Percentiles rank a stretch among this genome's conserved stretches.
These are phyloP conservation scores for Neofelis nebulosa DNA, from an alignment of 2,113 vertebrate genomes.

Conservation along the genomic window DNA sequence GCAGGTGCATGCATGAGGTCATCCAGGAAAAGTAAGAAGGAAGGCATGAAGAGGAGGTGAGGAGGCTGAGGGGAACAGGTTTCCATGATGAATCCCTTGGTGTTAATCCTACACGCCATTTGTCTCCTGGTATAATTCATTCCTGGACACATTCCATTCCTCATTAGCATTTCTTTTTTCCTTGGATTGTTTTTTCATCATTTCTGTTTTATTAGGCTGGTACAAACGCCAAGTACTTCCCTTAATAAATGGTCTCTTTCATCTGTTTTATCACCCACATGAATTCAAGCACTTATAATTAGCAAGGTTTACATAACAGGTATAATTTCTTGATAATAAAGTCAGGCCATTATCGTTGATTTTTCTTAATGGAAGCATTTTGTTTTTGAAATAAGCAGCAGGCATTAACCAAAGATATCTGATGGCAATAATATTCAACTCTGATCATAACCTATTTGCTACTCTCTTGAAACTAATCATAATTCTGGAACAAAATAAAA, in stretches of 20 bases:
- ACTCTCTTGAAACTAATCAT: conserved; percentile 73
- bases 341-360: conserved; percentile 68
- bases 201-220: conserved; percentile 53
- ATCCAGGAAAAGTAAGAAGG: neutral
- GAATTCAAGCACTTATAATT: conserved; percentile 72
- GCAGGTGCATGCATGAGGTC: neutral
- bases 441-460: conserved; percentile 64
- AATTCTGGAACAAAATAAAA: conserved; percentile 76
- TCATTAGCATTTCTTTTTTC: conserved; percentile 44
- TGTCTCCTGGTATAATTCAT: neutral
- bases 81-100: neutral
- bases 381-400: conserved; percentile 73
- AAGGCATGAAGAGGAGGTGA: neutral
- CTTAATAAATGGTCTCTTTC: conserved; percentile 70
- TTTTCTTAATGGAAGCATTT: conserved; percentile 76
- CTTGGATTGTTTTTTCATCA: conserved; percentile 41
- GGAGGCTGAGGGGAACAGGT: neutral
- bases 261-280: conserved; percentile 73
- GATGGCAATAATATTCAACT: conserved; percentile 65
- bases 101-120: neutral
- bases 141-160: neutral
- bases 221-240: neutral
- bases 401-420: conserved; percentile 69
- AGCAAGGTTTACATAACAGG: conserved; percentile 75
- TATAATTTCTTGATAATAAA: conserved; percentile 80